Conservation (phyloP, 2,113 vertebrate genomes). For the Leiothrix lutea region DNA sequence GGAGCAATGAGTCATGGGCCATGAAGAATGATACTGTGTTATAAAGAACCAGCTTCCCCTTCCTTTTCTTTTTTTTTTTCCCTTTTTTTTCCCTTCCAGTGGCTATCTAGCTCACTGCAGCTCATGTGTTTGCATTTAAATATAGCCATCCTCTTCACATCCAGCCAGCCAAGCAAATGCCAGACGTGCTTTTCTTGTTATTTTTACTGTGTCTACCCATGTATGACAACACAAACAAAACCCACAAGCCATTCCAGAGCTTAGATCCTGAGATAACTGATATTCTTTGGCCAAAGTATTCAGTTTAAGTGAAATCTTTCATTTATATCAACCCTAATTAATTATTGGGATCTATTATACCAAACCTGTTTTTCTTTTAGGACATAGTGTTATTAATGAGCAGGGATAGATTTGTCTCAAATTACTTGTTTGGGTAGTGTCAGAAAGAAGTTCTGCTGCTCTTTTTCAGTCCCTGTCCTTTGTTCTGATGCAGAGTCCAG, state of each 20-base stretch:
- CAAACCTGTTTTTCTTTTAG: not conserved
- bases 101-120: not conserved
- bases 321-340: not conserved
- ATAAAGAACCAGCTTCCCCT: not conserved
- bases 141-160: conserved; percentile 20
- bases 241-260: not conserved
- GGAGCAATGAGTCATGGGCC: not conserved
- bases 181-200: conserved; percentile 55
- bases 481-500: not conserved
- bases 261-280: not conserved
- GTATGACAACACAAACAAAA: conserved; percentile 41
- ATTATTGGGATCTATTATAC: not conserved
- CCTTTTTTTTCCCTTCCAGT: not conserved
- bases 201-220: conserved; percentile 53
- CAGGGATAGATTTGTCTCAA: not conserved
- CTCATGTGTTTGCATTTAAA: conserved; percentile 53
- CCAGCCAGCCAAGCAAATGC: conserved; percentile 45
- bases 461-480: not conserved
- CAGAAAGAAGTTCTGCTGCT: not conserved
- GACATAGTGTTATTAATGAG: not conserved
- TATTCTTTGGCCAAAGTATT: not conserved
- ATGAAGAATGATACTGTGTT: not conserved
- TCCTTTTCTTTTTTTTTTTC: not conserved
- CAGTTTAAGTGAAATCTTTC: not conserved
- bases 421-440: not conserved